A percentile compares a stretch with the other conserved stretches of the same genome.
These are phyloP conservation scores for Spicauda simplicius DNA, from an alignment of 2,888 invertebrate species.

Conservation along the genomic window DNA sequence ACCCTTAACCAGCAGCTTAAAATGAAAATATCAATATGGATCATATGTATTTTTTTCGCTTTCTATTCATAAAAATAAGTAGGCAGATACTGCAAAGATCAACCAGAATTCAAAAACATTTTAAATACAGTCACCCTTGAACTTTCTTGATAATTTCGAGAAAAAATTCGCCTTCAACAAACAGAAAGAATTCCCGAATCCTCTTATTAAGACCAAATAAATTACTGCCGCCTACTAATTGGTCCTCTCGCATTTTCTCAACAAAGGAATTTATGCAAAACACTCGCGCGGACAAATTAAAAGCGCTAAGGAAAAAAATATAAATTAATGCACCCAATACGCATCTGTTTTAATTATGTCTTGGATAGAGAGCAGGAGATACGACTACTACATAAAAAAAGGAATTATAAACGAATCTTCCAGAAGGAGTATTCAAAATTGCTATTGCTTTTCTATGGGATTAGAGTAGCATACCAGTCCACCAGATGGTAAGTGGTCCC, in stretches of 20 bases:
- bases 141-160: conserved; percentile 6
- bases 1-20: no score
- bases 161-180: conserved; percentile 40
- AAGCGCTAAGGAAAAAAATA: conserved; percentile 71
- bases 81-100: neutral
- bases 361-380: conserved; percentile 39
- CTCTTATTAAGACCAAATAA: conserved; percentile 76
- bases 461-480: neutral
- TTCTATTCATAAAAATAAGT: no score
- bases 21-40: no score
- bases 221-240: conserved; percentile 75
- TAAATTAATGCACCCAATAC: conserved; percentile 81
- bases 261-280: conserved; percentile 81
- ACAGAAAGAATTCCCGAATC: conserved; percentile 53
- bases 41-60: no score
- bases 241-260: conserved; percentile 63
- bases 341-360: conserved; percentile 78
- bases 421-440: no score
- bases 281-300: conserved; percentile 79
- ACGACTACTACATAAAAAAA: neutral
- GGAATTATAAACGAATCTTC: no score
- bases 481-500: no score
- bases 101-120: conserved; percentile 1
- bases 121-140: conserved; percentile 14
- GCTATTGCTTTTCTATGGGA: no score